Evolutionary conservation across 2,888 invertebrate species (phyloP).

Genomic region (Empis livida): DNA sequence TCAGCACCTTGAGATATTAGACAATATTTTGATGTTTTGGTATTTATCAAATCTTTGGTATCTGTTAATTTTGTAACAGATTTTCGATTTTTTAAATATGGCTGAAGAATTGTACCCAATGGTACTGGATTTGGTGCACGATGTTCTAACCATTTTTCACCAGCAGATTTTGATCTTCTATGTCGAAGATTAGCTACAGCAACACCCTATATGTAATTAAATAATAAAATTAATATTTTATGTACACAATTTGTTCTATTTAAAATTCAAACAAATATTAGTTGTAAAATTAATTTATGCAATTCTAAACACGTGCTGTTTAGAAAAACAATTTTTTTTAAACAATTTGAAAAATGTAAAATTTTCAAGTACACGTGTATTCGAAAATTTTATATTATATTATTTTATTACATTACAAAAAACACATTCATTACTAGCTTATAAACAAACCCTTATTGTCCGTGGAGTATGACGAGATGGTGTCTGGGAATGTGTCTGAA

Average conservation of each 20-base stretch:
- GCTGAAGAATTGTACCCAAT: conserved; percentile 81
- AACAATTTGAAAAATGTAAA: no score
- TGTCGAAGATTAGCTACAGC: conserved; percentile 60
- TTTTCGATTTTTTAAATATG: conserved; percentile 66
- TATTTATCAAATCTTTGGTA: conserved; percentile 59
- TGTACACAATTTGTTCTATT: no score
- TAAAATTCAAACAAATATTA: no score
- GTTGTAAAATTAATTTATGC: no score
- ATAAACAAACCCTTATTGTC: conserved; percentile 6
- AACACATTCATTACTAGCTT: no score
- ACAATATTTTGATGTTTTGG: conserved; percentile 73
- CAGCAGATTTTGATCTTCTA: conserved; percentile 69
- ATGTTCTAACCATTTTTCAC: conserved; percentile 77
- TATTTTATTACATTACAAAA: no score
- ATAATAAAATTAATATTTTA: not conserved
- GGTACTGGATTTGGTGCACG: conserved; percentile 67
- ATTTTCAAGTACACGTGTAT: no score
- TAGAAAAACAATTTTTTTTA: no score
- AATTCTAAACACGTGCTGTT: no score
- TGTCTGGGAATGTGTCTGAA: not conserved
- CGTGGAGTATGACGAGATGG: conserved; percentile 9
- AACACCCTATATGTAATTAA: conserved; percentile 38
- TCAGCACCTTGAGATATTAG: conserved; percentile 86
- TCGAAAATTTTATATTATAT: no score
- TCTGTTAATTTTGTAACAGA: conserved; percentile 72